These are phyloP conservation scores for Vannuccia rotundouncinata DNA, from an alignment of 2,888 invertebrate species.

Conservation along the genomic window DNA sequence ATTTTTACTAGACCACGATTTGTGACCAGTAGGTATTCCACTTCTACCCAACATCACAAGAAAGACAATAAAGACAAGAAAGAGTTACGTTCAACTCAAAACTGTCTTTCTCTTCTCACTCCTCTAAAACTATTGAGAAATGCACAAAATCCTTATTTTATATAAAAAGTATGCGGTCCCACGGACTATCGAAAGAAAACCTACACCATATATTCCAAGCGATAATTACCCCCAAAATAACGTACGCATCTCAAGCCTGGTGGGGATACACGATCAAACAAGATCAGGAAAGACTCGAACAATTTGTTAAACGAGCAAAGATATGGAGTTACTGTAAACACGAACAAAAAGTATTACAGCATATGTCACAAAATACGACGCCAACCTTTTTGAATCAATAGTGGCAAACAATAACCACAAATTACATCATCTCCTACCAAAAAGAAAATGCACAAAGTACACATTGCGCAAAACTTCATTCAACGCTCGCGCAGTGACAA, in stretches of 20 bases:
- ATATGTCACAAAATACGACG: conserved; percentile 18
- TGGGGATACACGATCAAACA: conserved; percentile 2
- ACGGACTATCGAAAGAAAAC: conserved; percentile 21
- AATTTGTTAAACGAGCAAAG: conserved; percentile 15
- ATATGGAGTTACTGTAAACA: conserved; percentile 17
- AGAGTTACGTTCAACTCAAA: conserved; percentile 24
- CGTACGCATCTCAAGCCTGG: conserved; percentile 24
- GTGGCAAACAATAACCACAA: conserved; percentile 17
- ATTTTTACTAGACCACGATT: conserved; percentile 23
- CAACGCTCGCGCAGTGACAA: conserved; percentile 1
- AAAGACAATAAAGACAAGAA: neutral
- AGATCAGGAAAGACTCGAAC: conserved; percentile 17
- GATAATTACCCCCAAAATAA: conserved; percentile 15
- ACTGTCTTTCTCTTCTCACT: neutral
- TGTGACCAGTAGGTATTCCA: conserved; percentile 22
- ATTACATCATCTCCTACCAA: conserved; percentile 13
- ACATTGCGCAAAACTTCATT: conserved; percentile 4
- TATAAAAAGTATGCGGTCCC: conserved; percentile 17
- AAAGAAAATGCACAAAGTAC: conserved; percentile 19
- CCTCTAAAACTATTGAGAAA: no score
- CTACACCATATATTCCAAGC: conserved; percentile 14
- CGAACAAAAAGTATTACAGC: conserved; percentile 19
- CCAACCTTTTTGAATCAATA: conserved; percentile 13
- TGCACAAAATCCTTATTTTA: neutral
- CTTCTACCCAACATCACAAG: conserved; percentile 20